Conservation (phyloP, 35 echinoderm and acorn worm species). For the Ophiothrix spiculata region DNA sequence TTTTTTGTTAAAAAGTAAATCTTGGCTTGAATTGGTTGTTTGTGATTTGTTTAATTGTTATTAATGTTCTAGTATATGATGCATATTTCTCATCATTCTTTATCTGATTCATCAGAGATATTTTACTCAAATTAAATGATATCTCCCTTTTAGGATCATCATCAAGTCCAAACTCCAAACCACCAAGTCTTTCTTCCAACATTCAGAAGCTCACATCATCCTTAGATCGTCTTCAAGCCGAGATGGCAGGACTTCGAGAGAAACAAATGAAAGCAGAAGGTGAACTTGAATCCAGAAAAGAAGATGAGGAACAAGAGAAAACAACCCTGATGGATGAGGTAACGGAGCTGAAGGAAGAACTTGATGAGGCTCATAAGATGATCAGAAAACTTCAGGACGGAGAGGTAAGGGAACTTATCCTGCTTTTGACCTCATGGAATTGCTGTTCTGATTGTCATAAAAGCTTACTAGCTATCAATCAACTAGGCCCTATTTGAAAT, state of each 20-base stretch:
- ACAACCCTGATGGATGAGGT: conserved; percentile 35
- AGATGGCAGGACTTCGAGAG: conserved; percentile 66
- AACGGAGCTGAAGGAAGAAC: conserved; percentile 42
- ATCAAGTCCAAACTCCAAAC: conserved; percentile 1
- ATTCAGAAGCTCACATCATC: conserved; percentile 54
- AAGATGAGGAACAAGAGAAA: conserved; percentile 34
- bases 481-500: too few relatives aligned
- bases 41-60: too few relatives aligned
- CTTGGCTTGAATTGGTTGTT: too few relatives aligned
- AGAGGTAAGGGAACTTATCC: conserved; percentile 41
- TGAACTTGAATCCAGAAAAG: conserved; percentile 17
- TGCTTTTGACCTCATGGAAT: background rate
- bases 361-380: conserved; percentile 66
- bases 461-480: too few relatives aligned
- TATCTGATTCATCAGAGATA: background rate
- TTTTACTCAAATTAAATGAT: background rate
- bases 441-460: background rate
- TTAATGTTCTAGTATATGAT: too few relatives aligned
- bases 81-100: too few relatives aligned
- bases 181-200: conserved; percentile 45
- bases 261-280: conserved; percentile 60
- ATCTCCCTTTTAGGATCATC: conserved; percentile 20
- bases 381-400: conserved; percentile 50
- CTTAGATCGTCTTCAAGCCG: conserved; percentile 63
- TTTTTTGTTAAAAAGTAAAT: background rate